Conservation (phyloP, 2,888 invertebrate species). For the Dicyrtomina minuta region DNA sequence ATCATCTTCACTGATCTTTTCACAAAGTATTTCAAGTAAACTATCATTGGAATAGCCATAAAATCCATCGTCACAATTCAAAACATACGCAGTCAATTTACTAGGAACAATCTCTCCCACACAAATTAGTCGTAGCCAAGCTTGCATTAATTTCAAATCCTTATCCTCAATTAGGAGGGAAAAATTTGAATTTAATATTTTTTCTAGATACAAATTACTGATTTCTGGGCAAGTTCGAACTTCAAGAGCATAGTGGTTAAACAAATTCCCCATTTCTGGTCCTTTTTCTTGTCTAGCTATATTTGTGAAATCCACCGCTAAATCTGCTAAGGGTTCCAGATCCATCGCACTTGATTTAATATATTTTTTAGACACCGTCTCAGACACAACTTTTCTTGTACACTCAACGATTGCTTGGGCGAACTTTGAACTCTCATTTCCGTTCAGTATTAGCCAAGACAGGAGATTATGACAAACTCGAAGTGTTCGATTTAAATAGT, state of each 20-base stretch:
- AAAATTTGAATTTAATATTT: conserved; percentile 28
- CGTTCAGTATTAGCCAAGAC: conserved; percentile 3
- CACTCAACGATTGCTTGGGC: conserved; percentile 22
- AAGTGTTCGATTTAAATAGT: conserved; percentile 45
- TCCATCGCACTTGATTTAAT: conserved; percentile 38
- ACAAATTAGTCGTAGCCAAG: conserved; percentile 43
- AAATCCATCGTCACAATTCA: conserved; percentile 4
- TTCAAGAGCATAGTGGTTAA: conserved; percentile 44
- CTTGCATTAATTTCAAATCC: conserved; percentile 38
- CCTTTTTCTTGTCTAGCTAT: not conserved
- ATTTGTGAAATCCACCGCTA: conserved; percentile 46
- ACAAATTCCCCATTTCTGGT: conserved; percentile 20
- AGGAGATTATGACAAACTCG: conserved; percentile 33
- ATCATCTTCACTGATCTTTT: not conserved
- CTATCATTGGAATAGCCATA: conserved; percentile 28
- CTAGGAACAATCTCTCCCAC: conserved; percentile 18
- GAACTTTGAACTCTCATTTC: not conserved
- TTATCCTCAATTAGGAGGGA: conserved; percentile 3
- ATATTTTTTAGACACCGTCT: conserved; percentile 26
- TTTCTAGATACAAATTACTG: conserved; percentile 39
- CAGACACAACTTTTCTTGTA: conserved; percentile 30
- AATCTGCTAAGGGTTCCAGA: conserved; percentile 41
- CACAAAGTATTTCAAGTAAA: conserved; percentile 35
- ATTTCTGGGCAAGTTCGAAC: conserved; percentile 38
- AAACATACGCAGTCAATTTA: conserved; percentile 18